Evolutionary conservation across 2,113 vertebrate genomes (phyloP), one percentile per base, ranked within the genome.

Genomic region (Zootoca vivipara): DNA sequence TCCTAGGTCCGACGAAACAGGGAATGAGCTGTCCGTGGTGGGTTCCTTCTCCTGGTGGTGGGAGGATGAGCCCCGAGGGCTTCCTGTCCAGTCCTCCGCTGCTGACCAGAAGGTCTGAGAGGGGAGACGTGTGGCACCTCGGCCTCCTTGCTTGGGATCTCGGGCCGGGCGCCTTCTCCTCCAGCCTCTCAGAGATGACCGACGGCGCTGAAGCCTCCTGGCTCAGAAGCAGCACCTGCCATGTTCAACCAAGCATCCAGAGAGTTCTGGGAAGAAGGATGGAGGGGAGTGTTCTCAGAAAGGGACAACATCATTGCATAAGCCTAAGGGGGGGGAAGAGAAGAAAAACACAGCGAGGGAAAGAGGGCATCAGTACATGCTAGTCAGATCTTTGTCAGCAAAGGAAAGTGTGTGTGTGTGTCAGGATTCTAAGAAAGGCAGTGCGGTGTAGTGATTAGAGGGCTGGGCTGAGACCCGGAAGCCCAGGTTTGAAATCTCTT

Each of bases 241-340:
- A 99, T 98, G 97, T 98, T 98, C 97, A 99, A 95, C 99, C 99
- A 99, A 95, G 99, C 98, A 30, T 99, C 98, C 98, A 99, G 98
- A 80, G 99, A 98, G 95, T 97, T 98, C 98, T 98, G 99, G 96
- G 99, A 98, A 94, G 99, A 96, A 92, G 97, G 65, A 95, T 98
- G 99, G 96, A 99, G 98, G 96, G 98, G 96, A 94, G 98, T 94
- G 89, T 98, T 99, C 97, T 99, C 98, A 3, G 99, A 99, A 80
- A 99, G 98, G 93, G 99, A 99, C 96, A 99, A 97, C 99, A 99
- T 99, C 99, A 99, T 99, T 98, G 99, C 98, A 97, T 99, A 99
- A 95, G 99, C 99, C 99, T 99, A 97, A 9, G 20, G 85, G 94
- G 40, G 46, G 13, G 58, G 58, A 42, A 58, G 52, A 8, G 89